Conservation (phyloP, 2,113 vertebrate species). For the Misgurnus mizolepis region DNA sequence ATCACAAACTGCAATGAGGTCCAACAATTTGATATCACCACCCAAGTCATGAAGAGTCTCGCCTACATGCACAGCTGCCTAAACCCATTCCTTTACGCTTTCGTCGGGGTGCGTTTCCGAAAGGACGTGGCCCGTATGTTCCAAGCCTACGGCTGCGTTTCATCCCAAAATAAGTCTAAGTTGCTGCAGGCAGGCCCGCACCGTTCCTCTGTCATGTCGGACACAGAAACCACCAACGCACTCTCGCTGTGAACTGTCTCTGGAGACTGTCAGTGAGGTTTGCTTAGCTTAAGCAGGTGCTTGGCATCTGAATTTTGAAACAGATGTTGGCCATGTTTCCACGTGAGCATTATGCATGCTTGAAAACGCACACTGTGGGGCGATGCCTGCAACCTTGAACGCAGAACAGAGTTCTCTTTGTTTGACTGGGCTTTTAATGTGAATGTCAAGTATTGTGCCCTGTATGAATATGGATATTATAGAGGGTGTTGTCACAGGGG, state of each 20-base stretch:
- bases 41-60: slow-evolving; percentile 80
- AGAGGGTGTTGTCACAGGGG: background rate
- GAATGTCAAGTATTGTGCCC: background rate
- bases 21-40: slow-evolving; percentile 61
- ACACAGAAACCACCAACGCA: slow-evolving; percentile 71
- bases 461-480: background rate
- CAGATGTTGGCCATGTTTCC: slow-evolving; percentile 7
- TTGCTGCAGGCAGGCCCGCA: slow-evolving; percentile 44
- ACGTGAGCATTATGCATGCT: background rate
- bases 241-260: slow-evolving; percentile 68
- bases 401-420: background rate
- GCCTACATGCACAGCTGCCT: slow-evolving; percentile 88
- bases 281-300: background rate
- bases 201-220: slow-evolving; percentile 71
- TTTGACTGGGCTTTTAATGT: background rate
- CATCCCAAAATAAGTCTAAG: slow-evolving; percentile 27
- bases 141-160: slow-evolving; percentile 46
- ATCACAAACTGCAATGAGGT: slow-evolving; percentile 66
- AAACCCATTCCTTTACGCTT: slow-evolving; percentile 87
- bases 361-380: background rate
- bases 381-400: background rate
- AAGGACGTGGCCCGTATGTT: slow-evolving; percentile 70
- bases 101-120: slow-evolving; percentile 83
- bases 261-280: slow-evolving; percentile 1
- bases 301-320: background rate